These are phyloP conservation scores for Typhlichthys eigenmanni DNA, from an alignment of 2,797 vertebrate genomes.

Conservation along the genomic window DNA sequence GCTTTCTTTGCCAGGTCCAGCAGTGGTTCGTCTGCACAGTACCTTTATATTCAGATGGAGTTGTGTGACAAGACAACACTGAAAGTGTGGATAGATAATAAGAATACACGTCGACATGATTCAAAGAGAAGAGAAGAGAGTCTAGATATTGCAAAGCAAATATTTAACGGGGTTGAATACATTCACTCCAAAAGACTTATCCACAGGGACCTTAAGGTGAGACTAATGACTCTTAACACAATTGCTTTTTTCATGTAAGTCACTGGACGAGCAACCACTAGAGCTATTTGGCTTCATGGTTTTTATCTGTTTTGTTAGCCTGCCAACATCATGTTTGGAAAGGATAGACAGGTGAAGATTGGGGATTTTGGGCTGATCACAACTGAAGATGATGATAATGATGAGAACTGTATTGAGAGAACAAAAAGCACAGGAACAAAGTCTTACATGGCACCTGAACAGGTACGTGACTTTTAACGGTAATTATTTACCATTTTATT, in stretches of 20 bases:
- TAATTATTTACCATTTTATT: background rate
- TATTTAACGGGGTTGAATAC: conserved; percentile 79
- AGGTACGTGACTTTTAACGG: conserved; percentile 69
- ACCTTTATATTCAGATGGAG: conserved; percentile 91
- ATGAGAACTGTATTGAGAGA: conserved; percentile 50
- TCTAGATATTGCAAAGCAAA: conserved; percentile 72
- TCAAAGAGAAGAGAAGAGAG: conserved; percentile 54
- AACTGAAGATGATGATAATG: conserved; percentile 40
- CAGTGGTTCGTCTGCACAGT: conserved; percentile 1
- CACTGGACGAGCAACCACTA: background rate
- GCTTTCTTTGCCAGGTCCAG: conserved; percentile 42
- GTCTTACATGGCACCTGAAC: conserved; percentile 90
- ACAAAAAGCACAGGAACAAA: conserved; percentile 75
- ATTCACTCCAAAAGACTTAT: conserved; percentile 82
- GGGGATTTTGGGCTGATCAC: conserved; percentile 93
- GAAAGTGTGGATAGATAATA: conserved; percentile 73
- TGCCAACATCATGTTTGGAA: conserved; percentile 85
- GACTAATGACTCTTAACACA: background rate
- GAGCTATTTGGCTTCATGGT: background rate
- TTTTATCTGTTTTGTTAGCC: conserved; percentile 71
- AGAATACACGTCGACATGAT: background rate
- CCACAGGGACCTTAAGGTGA: conserved; percentile 93
- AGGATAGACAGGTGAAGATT: conserved; percentile 80
- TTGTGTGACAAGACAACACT: conserved; percentile 81
- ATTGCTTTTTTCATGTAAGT: background rate